Evolutionary conservation across 2,113 vertebrate genomes (phyloP).

Genomic region (Cyanistes caeruleus): DNA sequence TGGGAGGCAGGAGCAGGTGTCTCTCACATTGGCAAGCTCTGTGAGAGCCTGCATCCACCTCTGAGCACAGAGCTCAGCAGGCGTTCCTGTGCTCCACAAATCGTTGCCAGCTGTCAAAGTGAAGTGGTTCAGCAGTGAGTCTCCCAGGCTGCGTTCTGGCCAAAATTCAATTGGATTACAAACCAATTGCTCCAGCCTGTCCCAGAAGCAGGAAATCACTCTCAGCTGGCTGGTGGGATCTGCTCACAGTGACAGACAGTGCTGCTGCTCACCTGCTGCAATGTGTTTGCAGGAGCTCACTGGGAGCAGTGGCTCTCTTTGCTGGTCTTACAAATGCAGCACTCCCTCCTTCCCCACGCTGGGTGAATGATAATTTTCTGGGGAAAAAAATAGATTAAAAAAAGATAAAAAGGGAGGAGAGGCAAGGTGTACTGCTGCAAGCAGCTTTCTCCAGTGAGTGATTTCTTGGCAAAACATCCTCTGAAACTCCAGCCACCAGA

Average conservation of each 20-base stretch:
- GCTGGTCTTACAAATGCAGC: neutral
- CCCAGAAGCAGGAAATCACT: constrained; percentile 38
- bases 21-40: neutral
- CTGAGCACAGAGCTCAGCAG: neutral
- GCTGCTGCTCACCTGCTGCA: neutral
- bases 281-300: neutral
- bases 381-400: neutral
- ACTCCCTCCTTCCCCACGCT: neutral
- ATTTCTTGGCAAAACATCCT: neutral
- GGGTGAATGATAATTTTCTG: neutral
- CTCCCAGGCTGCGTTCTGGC: neutral
- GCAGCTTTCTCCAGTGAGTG: neutral
- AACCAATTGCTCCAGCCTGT: neutral
- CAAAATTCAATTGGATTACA: constrained; percentile 31
- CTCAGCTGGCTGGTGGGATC: neutral
- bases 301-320: neutral
- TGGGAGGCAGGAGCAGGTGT: constrained; percentile 39
- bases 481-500: neutral
- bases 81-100: neutral
- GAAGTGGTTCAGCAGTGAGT: neutral
- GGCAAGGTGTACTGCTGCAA: neutral
- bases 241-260: neutral
- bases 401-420: neutral
- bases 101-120: constrained; percentile 18
- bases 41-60: neutral